Evolutionary conservation across 1,140 invertebrate genomes (phyloP).

Genomic region (Calephelis virginiensis): DNA sequence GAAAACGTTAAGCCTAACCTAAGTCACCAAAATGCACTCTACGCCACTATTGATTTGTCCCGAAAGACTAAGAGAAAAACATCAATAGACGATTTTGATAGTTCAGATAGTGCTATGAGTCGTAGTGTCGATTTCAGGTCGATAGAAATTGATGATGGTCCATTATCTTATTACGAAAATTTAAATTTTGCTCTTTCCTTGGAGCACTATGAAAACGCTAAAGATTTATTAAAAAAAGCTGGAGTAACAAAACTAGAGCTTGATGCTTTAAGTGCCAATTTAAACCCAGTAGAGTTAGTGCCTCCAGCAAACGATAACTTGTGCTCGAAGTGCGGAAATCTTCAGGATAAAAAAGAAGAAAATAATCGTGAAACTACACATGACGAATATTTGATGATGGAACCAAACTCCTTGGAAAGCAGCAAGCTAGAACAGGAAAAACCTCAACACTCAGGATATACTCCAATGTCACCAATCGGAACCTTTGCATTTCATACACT

Average conservation of each 20-base stretch:
- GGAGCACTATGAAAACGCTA: conserved; percentile 87
- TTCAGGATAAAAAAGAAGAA: conserved; percentile 40
- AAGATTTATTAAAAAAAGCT: conserved; percentile 81
- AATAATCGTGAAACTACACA: conserved; percentile 25
- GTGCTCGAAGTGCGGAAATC: conserved; percentile 84
- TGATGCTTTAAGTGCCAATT: conserved; percentile 69
- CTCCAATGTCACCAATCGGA: conserved; percentile 84
- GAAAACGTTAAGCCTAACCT: conserved; percentile 69
- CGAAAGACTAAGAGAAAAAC: conserved; percentile 80
- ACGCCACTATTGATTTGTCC: conserved; percentile 84
- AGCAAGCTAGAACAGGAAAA: conserved; percentile 41
- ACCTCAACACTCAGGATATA: conserved; percentile 76
- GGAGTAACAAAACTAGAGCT: conserved; percentile 77
- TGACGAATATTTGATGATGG: conserved; percentile 85
- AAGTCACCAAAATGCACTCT: conserved; percentile 77
- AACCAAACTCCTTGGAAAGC: conserved; percentile 73
- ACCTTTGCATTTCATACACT: conserved; percentile 59
- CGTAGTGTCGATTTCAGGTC: conserved; percentile 27
- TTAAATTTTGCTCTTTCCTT: conserved; percentile 86
- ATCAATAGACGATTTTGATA: conserved; percentile 23
- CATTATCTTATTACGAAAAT: conserved; percentile 84
- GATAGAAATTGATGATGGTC: conserved; percentile 51
- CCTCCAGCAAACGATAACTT: conserved; percentile 39
- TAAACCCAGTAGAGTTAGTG: conserved; percentile 41
- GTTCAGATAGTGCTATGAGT: conserved; percentile 21